Conservation (phyloP, 53 echinoderm and acorn worm species). For the Echinarachnius parma region DNA sequence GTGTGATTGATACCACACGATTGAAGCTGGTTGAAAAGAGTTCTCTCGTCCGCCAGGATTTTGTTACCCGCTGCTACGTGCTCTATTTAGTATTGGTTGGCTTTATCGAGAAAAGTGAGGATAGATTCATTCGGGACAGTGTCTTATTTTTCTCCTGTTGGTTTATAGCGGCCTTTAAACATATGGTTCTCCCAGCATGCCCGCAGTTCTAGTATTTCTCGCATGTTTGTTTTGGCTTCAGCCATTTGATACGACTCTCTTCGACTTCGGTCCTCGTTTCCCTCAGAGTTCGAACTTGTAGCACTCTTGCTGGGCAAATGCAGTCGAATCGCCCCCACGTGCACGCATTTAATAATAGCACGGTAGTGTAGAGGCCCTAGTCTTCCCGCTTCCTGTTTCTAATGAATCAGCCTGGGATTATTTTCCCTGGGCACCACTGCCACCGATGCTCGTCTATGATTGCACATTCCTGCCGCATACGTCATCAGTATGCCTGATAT, state of each 20-base stretch:
- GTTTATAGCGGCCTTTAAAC: background rate
- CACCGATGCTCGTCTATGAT: constrained; percentile 56
- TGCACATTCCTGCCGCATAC: constrained; percentile 78
- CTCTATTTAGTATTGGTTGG: constrained; percentile 19
- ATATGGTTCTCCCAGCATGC: background rate
- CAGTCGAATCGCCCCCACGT: constrained; percentile 61
- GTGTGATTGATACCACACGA: constrained; percentile 33
- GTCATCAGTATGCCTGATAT: constrained; percentile 87
- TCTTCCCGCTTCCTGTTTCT: constrained; percentile 75
- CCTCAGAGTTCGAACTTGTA: background rate
- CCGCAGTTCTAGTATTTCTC: background rate
- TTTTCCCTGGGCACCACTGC: constrained; percentile 69
- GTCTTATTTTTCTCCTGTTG: constrained; percentile 6
- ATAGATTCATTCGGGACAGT: constrained; percentile 8
- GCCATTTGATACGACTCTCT: constrained; percentile 18
- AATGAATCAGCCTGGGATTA: constrained; percentile 76
- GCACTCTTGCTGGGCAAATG: constrained; percentile 17
- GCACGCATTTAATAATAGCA: constrained; percentile 77
- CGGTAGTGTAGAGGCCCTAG: constrained; percentile 58
- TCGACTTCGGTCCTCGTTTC: background rate
- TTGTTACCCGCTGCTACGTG: constrained; percentile 49
- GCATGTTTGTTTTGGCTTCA: constrained; percentile 17
- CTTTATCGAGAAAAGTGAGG: constrained; percentile 25
- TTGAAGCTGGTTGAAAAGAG: constrained; percentile 15
- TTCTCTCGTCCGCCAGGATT: constrained; percentile 29